Conservation (phyloP, 2,888 invertebrate genomes). For the Cephus runcator region DNA sequence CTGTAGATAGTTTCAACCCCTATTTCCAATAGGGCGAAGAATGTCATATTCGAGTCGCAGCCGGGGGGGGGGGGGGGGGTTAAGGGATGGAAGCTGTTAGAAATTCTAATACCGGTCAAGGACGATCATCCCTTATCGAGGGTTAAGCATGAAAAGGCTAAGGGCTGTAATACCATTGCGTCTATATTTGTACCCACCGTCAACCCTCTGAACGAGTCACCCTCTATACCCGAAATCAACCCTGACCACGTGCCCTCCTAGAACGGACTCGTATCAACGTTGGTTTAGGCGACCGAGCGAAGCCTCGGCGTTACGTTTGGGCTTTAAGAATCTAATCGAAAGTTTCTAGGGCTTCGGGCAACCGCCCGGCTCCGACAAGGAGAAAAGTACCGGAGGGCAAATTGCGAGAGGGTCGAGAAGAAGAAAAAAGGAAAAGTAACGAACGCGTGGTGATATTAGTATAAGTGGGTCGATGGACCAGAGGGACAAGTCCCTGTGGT, state of each 20-base stretch:
- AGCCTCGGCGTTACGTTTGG: conserved; percentile 39
- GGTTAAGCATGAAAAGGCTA: not conserved
- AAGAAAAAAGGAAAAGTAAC: not conserved
- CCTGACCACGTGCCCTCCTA: not conserved
- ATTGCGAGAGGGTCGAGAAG: not conserved
- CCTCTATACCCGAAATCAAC: not conserved
- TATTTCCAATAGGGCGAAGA: not conserved
- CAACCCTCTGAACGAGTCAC: not conserved
- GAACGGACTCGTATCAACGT: conserved; percentile 10
- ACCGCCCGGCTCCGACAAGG: not conserved
- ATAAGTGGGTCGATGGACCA: not conserved
- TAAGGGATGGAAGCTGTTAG: not conserved
- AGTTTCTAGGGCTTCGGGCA: conserved; percentile 41
- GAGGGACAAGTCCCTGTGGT: not conserved
- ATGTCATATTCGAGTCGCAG: not conserved
- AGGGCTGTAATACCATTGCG: not conserved
- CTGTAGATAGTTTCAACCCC: not conserved
- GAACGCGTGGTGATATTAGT: too few relatives aligned
- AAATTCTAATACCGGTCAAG: not conserved
- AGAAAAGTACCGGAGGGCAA: not conserved
- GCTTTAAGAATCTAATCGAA: conserved; percentile 50
- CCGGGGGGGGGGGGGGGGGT: not conserved
- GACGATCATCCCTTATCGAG: not conserved
- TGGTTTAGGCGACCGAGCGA: conserved; percentile 42
- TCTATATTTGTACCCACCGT: not conserved